Conservation (phyloP, 1,140 invertebrate species). For the Nebria ingens region DNA sequence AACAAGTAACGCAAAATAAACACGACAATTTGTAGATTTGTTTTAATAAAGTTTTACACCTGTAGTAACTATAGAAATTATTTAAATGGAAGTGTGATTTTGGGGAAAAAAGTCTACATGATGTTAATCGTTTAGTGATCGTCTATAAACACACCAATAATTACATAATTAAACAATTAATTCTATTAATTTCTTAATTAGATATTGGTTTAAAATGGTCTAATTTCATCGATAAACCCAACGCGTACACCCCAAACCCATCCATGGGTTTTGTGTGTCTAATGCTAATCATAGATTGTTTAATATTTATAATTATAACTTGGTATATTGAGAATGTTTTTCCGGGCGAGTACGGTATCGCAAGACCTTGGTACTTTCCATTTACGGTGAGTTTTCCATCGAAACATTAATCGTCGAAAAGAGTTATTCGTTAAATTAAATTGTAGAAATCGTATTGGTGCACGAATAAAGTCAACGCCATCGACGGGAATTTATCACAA, state of each 20-base stretch:
- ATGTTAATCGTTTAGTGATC: no score
- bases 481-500: neutral
- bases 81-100: no score
- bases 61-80: no score
- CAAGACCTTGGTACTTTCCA: slow-evolving; percentile 26
- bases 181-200: slow-evolving; percentile 12
- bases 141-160: no score
- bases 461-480: neutral
- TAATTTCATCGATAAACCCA: slow-evolving; percentile 9
- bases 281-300: slow-evolving; percentile 25
- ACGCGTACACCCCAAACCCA: neutral
- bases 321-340: slow-evolving; percentile 27
- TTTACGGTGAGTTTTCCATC: slow-evolving; percentile 11
- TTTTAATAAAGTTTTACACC: no score
- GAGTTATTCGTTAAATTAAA: neutral
- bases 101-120: no score
- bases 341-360: slow-evolving; percentile 29
- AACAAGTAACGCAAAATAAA: no score
- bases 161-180: no score
- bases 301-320: slow-evolving; percentile 25
- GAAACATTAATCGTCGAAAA: neutral
- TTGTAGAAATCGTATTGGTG: slow-evolving; percentile 9
- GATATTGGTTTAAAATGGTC: slow-evolving; percentile 12
- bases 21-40: no score
- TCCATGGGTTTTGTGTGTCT: slow-evolving; percentile 24